A percentile compares a stretch with the other conserved stretches of the same genome.
Evolutionary conservation across 1,140 invertebrate genomes (phyloP).

Genomic region (Babylonia areolata): DNA sequence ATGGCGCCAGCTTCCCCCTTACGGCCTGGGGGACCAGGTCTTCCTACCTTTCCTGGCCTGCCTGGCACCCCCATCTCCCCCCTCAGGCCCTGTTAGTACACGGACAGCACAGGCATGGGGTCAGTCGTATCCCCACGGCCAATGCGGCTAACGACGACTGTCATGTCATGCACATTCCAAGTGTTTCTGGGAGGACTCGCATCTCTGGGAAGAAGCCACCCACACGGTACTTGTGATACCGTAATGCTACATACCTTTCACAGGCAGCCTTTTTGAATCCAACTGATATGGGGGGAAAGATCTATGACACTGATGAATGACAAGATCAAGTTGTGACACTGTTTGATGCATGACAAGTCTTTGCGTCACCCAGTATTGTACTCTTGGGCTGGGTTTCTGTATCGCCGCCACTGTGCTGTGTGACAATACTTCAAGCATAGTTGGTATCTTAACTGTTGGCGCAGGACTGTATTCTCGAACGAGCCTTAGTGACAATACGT

Average conservation of each 20-base stretch:
- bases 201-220: background rate
- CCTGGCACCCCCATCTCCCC: slow-evolving; percentile 47
- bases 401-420: too few species aligned
- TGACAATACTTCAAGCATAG: too few species aligned
- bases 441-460: too few species aligned
- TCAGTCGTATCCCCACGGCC: background rate
- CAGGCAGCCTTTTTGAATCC: too few species aligned
- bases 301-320: too few species aligned
- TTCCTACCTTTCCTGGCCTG: slow-evolving; percentile 39
- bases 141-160: background rate
- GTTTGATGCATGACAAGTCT: background rate
- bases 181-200: background rate
- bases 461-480: too few species aligned
- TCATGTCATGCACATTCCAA: slow-evolving; percentile 15
- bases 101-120: slow-evolving; percentile 3
- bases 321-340: too few species aligned
- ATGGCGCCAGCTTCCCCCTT: slow-evolving; percentile 39
- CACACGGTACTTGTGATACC: too few species aligned
- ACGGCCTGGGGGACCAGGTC: slow-evolving; percentile 34
- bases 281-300: too few species aligned
- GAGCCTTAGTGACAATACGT: too few species aligned
- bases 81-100: slow-evolving; percentile 40
- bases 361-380: background rate
- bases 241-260: too few species aligned
- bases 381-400: background rate